Conservation (phyloP, 2,113 vertebrate species). For the Prunella himalayana region DNA sequence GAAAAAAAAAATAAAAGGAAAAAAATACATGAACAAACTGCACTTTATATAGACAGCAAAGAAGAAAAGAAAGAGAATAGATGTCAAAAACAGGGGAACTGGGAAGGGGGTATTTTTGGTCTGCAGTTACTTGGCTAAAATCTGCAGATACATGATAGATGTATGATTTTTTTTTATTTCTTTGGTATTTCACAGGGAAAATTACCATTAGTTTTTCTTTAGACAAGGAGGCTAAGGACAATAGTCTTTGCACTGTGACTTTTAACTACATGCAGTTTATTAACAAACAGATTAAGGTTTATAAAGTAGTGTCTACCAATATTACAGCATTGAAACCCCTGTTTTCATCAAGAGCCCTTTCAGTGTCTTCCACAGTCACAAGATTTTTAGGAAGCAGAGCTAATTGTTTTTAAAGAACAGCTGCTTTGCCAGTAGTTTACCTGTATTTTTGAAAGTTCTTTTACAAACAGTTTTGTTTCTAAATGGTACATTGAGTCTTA, state of each 20-base stretch:
- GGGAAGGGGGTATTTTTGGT: not conserved
- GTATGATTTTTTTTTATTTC: not conserved
- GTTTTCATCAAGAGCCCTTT: not conserved
- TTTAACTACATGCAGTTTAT: not conserved
- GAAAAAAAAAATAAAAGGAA: not conserved
- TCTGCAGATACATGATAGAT: not conserved
- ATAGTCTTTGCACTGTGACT: not conserved
- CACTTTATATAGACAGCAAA: conserved; percentile 2
- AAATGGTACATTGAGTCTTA: not conserved
- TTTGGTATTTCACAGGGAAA: not conserved
- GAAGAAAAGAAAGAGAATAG: conserved; percentile 4
- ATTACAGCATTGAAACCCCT: not conserved
- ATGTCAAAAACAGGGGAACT: not conserved
- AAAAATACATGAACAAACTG: not conserved
- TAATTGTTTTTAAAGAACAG: not conserved
- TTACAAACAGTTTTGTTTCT: not conserved
- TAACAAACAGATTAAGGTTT: not conserved
- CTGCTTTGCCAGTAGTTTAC: not conserved
- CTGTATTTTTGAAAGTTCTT: not conserved
- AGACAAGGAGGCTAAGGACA: not conserved
- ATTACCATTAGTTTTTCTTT: not conserved
- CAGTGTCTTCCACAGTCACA: not conserved
- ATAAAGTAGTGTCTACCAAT: not conserved
- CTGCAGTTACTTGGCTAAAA: not conserved
- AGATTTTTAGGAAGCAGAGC: not conserved